phyloP scores from a whole-genome alignment of 2,113 vertebrate genomes.

The Tympanuchus pallidicinctus region DNA sequence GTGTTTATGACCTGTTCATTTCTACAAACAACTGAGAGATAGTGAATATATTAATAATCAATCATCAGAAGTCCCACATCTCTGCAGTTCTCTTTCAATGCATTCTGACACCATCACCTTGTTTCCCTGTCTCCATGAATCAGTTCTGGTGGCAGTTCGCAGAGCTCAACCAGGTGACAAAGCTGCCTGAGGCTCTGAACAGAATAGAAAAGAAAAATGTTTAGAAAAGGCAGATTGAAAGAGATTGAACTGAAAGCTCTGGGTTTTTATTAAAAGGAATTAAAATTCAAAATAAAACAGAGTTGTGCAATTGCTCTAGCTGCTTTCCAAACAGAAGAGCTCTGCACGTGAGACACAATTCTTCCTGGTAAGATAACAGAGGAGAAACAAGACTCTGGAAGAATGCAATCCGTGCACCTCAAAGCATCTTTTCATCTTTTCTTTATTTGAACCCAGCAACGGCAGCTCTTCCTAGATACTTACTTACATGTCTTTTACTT shows the following conservation, averaged over 20 bases:
- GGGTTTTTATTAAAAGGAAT: not conserved
- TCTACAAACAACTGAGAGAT: not conserved
- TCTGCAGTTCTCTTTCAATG: not conserved
- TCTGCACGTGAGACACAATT: not conserved
- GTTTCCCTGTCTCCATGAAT: not conserved
- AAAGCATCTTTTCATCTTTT: not conserved
- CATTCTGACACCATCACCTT: not conserved
- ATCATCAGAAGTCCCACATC: not conserved
- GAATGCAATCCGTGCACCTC: not conserved
- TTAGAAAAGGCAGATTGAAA: not conserved
- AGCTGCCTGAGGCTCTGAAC: not conserved
- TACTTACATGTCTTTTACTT: not conserved
- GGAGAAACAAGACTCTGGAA: not conserved
- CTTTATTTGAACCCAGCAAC: not conserved
- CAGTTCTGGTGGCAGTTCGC: not conserved
- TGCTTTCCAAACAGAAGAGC: not conserved
- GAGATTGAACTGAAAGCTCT: not conserved
- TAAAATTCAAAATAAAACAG: not conserved
- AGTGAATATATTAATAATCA: conserved; percentile 2
- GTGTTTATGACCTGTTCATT: not conserved
- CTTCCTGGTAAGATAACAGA: not conserved
- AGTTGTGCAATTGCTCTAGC: not conserved
- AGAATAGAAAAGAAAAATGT: not conserved
- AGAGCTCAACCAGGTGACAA: not conserved
- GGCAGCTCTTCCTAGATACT: not conserved